Base-by-base conservation (phyloP, 2,888 invertebrate species). In the Patella depressa region DNA sequence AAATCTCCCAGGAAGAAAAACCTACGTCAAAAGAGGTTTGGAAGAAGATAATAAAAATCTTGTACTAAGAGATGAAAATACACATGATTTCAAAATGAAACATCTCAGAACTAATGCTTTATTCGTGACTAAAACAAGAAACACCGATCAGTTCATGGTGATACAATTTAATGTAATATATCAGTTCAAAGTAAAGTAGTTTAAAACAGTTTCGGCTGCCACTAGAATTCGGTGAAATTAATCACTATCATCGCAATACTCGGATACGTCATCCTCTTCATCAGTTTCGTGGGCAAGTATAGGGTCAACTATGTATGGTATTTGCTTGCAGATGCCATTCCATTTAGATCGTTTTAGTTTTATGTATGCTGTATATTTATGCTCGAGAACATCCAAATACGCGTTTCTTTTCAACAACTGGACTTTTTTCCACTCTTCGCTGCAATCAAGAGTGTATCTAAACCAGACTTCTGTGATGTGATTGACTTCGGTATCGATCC, bases 381-480 rank as follows among this genome's bases (percentile, higher is more conserved):
- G 24, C 24, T n/a, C 11, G 12, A 65, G 65, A 9, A 24, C 24
- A 24, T 65, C 65, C 24, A 7, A n/a, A 65, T 65, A 65, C 24
- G 65, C n/a, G n/a, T 65, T 9, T 19, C 65, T n/a, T 65, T 65
- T 65, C 65, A 65, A 65, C n/a, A 65, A 65, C 65, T 59, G 59
- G 19, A 59, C 59, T 7, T 59, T 17, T 19, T 59, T 59, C 59
- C 59, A 59, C 19, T 17, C n/a, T 19, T 59, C 59, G 3, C n/a
- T n/a, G 17, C 19, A n/a, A 12, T 17, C 19, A 59, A 59, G 19
- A n/a, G 59, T 59, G 17, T 59, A 59, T 14, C 59, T 65, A 24
- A 19, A 65, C 65, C 75, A 75, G 4, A 75, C 75, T 75, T 75
- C 75, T 53, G 53, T 75, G 11, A 53, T 15, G 54, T 75, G 75